Conservation (phyloP, 2,888 invertebrate genomes). For the Eucera pruinosa region DNA sequence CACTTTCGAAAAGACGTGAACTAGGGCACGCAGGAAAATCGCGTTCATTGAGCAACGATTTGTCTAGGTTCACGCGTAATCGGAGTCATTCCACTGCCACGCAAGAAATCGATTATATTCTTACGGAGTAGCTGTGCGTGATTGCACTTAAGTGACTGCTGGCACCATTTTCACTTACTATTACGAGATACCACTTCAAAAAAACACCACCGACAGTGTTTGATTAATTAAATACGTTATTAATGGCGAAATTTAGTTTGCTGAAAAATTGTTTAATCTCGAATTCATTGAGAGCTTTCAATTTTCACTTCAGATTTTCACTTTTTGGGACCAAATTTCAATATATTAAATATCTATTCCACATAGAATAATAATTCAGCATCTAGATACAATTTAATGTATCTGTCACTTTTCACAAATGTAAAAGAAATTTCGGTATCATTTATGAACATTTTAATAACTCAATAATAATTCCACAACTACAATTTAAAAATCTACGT, state of each 20-base stretch:
- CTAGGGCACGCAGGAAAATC: constrained; percentile 27
- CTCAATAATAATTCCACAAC: too few species aligned
- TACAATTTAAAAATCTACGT: too few species aligned
- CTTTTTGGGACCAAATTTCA: too few species aligned
- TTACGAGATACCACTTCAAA: constrained; percentile 5
- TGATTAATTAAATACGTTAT: background rate
- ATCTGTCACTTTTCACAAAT: too few species aligned
- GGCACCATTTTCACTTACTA: constrained; percentile 32
- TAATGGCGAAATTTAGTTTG: background rate
- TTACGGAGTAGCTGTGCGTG: constrained; percentile 43
- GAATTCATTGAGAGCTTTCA: background rate
- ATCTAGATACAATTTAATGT: too few species aligned
- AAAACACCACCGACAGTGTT: background rate
- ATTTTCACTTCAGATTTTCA: too few species aligned
- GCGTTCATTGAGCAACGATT: constrained; percentile 48
- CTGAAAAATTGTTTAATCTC: background rate
- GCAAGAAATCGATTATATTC: constrained; percentile 57
- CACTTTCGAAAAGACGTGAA: constrained; percentile 24
- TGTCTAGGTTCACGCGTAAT: constrained; percentile 32
- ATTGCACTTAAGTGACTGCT: constrained; percentile 35
- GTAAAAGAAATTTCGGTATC: too few species aligned
- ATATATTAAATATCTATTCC: too few species aligned
- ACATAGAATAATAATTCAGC: too few species aligned
- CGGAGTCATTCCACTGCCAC: constrained; percentile 32
- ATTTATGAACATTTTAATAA: too few species aligned